Base-by-base conservation (phyloP, 2,888 invertebrate species). In the Sthenelais limicola region DNA sequence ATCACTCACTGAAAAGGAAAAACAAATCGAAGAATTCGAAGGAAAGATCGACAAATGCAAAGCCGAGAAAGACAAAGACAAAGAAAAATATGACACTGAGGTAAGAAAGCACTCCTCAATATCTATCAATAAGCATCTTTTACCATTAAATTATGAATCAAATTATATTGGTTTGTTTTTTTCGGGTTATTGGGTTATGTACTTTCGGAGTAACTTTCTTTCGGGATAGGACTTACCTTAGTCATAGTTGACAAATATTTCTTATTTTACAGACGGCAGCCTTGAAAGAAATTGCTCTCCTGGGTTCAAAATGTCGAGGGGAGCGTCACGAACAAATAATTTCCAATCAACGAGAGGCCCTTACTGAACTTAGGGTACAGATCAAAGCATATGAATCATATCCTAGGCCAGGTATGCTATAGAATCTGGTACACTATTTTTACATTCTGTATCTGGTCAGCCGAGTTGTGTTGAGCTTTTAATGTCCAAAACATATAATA, bases 271-370 rank as follows among this genome's bases (percentile, higher is more conserved):
- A n/a, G n/a, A n/a, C n/a, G n/a, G n/a, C n/a, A n/a, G n/a, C n/a
- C n/a, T 43, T 15, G 1, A 81, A 83, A 28, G 85, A 86, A 73
- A 71, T 87, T 74, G 82, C 85, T n/a, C 81, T 84, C 33, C 77
- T 84, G 21, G 87, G 87, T 43, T 84, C 87, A 21, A 84, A 84
- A 73, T 87, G 87, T 76, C 80, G 85, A 4, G 87, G 87, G 7
- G 87, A 87, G 72, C 70, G 87, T 28, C 86, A 86, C 69, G 84
- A 84, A 68, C 83, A 85, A 72, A 82, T 85, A 24, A 86, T 87
- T 49, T 72, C 76, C 5, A 76, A 84, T 54, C 86, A 87, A 77
- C 74, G 85, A 51, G 85, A 85, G 72, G 87, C 86, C 18, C 75
- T 87, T 38, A 80, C 84, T 21, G 87, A 87, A 73, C 77, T 87